Conservation (phyloP, 2,113 vertebrate species). For the Cryptoleucopteryx plumbea region DNA sequence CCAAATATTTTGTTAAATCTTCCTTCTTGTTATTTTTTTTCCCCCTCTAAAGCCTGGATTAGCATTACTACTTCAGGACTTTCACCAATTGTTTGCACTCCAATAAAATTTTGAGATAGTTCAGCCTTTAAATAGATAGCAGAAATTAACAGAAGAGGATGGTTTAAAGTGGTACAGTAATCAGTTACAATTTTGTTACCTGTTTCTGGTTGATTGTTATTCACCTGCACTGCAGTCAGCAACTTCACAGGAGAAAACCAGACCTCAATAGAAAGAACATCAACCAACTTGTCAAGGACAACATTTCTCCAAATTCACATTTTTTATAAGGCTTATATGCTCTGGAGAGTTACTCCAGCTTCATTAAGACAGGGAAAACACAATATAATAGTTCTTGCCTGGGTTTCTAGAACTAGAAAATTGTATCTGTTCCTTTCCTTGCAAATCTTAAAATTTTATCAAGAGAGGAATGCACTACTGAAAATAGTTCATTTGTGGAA, state of each 20-base stretch:
- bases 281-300: not conserved
- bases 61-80: not conserved
- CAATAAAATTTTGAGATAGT: not conserved
- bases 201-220: not conserved
- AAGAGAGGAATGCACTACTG: not conserved
- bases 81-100: not conserved
- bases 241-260: not conserved
- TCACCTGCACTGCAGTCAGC: not conserved
- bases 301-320: not conserved
- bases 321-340: not conserved
- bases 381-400: not conserved
- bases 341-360: not conserved
- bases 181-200: not conserved
- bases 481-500: not conserved
- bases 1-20: not conserved
- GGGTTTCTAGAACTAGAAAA: not conserved
- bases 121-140: not conserved
- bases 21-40: not conserved
- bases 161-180: not conserved
- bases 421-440: not conserved
- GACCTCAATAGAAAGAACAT: not conserved
- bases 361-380: not conserved
- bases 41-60: fast-evolving
- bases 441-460: not conserved
- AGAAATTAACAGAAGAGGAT: not conserved